Evolutionary conservation across 1,140 invertebrate genomes (phyloP), one percentile per base, ranked within the genome.

Genomic region (Drosophila orena): DNA sequence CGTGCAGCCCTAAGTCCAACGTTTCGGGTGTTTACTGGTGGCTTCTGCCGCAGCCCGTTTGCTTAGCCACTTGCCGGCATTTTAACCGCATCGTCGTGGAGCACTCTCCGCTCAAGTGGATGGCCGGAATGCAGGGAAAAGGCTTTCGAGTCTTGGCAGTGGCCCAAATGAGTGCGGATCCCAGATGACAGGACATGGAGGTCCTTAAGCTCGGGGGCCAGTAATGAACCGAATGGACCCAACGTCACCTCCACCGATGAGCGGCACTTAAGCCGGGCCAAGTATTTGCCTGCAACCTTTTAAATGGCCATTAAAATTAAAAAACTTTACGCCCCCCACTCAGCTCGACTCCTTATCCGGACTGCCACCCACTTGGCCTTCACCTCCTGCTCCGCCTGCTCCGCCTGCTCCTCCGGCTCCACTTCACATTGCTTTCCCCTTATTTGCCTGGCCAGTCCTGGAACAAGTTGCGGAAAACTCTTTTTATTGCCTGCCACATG

Each of bases 231-330:
- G 27, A 49, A 15, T 49, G 49, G 27, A 52, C 22, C 43, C 17
- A 17, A 43, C 49, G 30, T 34, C 49, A 52, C 11, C 11, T 12
- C 6, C 7, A 17, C 17, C 30, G 24, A 43, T 58, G 35, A 40
- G 20, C 42, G 49, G 35, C 58, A 73, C 71, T 68, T 72, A 44
- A 66, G 49, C 37, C 57, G 43, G 57, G 42, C 61, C 49, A 44
- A 49, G 46, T 58, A 69, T 64, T 78, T 70, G 58, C 80, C 57
- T 34, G 65, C 73, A 74, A 78, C 75, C 79, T 73, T 74, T 81
- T 72, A 77, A 77, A 85, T 85, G 73, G 61, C 72, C 72, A 86
- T 86, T 85, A 77, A 85, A 80, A 85, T 84, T 84, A 80, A 77
- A 77, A 86, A 85, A 85, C 58, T 85, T 85, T 86, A 20, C 69